phyloP scores from a whole-genome alignment of 2,797 vertebrate genomes.

The Chiroxiphia lanceolata region DNA sequence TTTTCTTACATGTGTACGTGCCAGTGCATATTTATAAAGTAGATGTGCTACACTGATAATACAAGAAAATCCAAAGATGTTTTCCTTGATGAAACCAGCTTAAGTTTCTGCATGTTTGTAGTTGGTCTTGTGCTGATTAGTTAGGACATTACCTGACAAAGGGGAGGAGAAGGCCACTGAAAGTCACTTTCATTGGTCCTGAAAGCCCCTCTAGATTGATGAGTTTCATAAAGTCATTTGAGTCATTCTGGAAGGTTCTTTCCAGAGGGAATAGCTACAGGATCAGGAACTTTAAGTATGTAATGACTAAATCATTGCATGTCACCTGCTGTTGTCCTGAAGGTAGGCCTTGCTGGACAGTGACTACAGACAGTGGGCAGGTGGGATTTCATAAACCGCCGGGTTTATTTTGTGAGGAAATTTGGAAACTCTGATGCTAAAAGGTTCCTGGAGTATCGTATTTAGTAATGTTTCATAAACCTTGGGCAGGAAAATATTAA shows the following conservation, averaged over 20 bases:
- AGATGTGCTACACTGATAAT: not conserved
- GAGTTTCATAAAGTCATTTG: not conserved
- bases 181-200: not conserved
- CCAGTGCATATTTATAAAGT: not conserved
- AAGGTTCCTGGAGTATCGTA: not conserved
- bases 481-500: not conserved
- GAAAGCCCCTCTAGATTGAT: not conserved
- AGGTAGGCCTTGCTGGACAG: not conserved
- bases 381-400: not conserved
- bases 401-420: not conserved
- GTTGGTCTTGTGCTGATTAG: not conserved
- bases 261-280: not conserved
- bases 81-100: not conserved
- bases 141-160: not conserved
- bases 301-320: not conserved
- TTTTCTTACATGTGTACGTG: rapidly evolving
- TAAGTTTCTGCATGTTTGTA: not conserved
- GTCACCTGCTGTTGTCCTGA: not conserved
- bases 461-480: not conserved
- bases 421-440: not conserved
- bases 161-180: not conserved
- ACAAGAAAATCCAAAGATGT: not conserved
- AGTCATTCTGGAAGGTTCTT: not conserved
- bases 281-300: not conserved
- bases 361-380: not conserved